These are phyloP conservation scores for Microctonus brassicae DNA, from an alignment of 2,888 invertebrate species.

Conservation along the genomic window DNA sequence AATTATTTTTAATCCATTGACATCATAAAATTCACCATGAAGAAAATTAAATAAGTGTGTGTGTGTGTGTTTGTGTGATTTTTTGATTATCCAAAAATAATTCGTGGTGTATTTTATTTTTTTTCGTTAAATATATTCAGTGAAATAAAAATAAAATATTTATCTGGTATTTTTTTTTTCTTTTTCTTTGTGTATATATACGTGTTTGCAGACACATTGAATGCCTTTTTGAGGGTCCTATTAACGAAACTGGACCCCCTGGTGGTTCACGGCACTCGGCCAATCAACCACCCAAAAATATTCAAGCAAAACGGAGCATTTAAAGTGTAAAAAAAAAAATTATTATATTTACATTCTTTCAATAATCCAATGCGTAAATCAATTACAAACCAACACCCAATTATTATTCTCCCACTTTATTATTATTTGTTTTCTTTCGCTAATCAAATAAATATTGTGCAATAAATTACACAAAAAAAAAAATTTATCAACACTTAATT, in stretches of 20 bases:
- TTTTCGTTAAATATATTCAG: no score
- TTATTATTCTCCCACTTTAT: neutral
- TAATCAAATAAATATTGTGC: neutral
- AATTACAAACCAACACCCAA: neutral
- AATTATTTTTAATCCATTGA: neutral
- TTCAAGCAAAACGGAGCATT: neutral
- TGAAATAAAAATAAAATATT: no score
- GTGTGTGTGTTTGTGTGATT: no score
- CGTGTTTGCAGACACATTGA: neutral
- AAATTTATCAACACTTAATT: no score
- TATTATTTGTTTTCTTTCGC: no score
- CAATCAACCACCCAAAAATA: slow-evolving; percentile 50
- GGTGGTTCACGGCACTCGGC: slow-evolving; percentile 53
- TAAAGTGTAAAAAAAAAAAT: neutral
- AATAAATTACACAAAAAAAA: neutral
- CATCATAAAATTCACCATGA: neutral
- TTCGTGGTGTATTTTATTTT: no score
- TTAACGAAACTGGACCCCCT: slow-evolving; percentile 59
- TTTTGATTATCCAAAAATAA: no score
- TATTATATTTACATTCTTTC: no score
- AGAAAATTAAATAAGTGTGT: neutral
- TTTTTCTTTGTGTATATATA: neutral
- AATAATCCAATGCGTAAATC: neutral
- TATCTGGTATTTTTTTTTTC: neutral
- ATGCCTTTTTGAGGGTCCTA: slow-evolving; percentile 55